Evolutionary conservation across 35 echinoderm and acorn worm species (phyloP), one percentile per base, ranked within the genome.

Genomic region (Stichopus chloronotus): DNA sequence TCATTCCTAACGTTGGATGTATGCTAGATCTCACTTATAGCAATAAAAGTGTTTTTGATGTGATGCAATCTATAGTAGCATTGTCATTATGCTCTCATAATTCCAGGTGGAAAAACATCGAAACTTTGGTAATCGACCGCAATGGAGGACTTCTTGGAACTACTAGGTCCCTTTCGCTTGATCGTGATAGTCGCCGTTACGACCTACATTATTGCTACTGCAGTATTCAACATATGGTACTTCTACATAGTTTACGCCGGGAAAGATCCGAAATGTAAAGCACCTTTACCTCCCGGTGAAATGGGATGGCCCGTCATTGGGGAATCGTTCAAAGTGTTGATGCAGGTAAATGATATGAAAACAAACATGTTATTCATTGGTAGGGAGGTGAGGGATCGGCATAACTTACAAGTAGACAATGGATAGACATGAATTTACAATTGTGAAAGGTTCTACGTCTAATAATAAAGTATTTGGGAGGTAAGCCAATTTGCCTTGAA

Each of bases 281-380:
- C 92, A 16, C 96, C 96, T 9, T 83, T 98, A 14, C 96, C 96
- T 25, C 94, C 84, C 1, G 96, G 96, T 22, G 83, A 74, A 55
- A 95, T 98, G 94, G 96, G 96, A 68, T 95, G 92, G 94, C 96
- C 96, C 5, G 72, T 98, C 58, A 90, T 98, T 16, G 96, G 96
- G 19, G 96, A 98, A 63, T 95, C 96, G 0, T 69, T 93, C 14
- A 52, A 81, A 60, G 53, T 98, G 21, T 77, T 92, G 14, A 71
- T 91, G 6, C 87, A 94, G 94, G 96, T 98, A 92, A 82, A 83
- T 83, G 13, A 19, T 4, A 14, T 10, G 5, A 72, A 19, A 72
- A 72, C 69, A 72, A 1, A 72, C 30, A 43, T 43, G 30, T 43
- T 43, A 43, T 43, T 43, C 30, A 43, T 43, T 43, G 30, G 30